Conservation (phyloP, 2,888 invertebrate species). For the Sesia apiformis region DNA sequence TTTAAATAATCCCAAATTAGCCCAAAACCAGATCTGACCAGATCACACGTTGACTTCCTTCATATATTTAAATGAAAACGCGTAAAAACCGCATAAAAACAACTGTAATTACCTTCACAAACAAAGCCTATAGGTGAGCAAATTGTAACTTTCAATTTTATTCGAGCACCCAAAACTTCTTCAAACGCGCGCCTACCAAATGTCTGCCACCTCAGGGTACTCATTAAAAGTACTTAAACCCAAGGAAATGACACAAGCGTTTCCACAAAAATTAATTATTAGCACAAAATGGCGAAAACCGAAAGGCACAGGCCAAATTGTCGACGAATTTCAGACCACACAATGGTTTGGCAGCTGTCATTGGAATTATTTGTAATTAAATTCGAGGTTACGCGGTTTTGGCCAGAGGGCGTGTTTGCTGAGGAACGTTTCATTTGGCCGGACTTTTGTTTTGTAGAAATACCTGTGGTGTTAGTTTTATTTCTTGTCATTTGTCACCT, state of each 20-base stretch:
- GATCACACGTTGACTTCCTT: slow-evolving; percentile 5
- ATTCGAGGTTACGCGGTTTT: slow-evolving; percentile 8
- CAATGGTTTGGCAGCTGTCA: slow-evolving; percentile 39
- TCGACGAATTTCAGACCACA: slow-evolving; percentile 20
- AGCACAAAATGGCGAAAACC: slow-evolving; percentile 15
- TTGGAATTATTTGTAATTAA: slow-evolving; percentile 8
- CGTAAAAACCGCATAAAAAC: slow-evolving; percentile 2
- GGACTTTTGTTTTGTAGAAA: no score
- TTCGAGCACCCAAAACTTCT: neutral
- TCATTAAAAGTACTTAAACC: slow-evolving; percentile 12
- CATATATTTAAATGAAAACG: slow-evolving; percentile 2
- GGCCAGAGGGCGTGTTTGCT: neutral
- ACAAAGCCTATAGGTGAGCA: neutral
- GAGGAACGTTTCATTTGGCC: no score
- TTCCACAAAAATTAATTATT: slow-evolving; percentile 30
- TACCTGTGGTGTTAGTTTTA: no score
- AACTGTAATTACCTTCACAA: slow-evolving; percentile 2
- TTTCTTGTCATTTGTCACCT: no score
- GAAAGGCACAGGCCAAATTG: slow-evolving; percentile 3
- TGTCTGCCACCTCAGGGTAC: slow-evolving; percentile 44
- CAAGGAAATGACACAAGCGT: slow-evolving; percentile 9
- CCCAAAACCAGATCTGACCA: no score
- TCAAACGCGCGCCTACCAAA: slow-evolving; percentile 30
- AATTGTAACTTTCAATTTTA: slow-evolving; percentile 5
- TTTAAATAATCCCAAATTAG: no score